Percentiles rank a stretch among this genome's conserved stretches.
Conservation (phyloP, 2,888 invertebrate genomes). For the Parochlus steinenii region DNA sequence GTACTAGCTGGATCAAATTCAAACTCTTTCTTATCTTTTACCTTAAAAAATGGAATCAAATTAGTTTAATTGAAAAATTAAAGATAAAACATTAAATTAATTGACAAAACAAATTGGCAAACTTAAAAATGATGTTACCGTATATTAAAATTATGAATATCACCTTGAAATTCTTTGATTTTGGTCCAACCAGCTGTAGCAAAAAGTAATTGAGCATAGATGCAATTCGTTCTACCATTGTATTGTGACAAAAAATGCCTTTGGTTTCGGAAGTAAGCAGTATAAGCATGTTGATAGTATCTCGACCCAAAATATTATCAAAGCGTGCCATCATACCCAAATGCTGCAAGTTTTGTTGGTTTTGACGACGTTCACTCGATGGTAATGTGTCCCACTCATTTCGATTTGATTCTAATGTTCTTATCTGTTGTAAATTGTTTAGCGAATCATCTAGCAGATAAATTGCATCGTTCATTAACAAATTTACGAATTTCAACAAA, state of each 20-base stretch:
- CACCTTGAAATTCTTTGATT: conserved; percentile 80
- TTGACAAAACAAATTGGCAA: conserved; percentile 2
- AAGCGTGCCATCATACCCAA: conserved; percentile 73
- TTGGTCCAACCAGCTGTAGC: conserved; percentile 75
- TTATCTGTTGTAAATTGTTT: conserved; percentile 73
- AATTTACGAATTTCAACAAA: conserved; percentile 87
- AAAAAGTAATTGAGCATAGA: conserved; percentile 93
- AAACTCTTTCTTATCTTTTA: conserved; percentile 73
- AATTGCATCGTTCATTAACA: conserved; percentile 94
- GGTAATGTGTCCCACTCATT: conserved; percentile 57
- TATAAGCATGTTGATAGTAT: conserved; percentile 72
- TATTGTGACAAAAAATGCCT: conserved; percentile 75
- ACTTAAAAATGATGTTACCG: background rate
- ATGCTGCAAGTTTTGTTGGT: conserved; percentile 52
- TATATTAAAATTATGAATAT: conserved; percentile 11
- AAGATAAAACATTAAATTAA: background rate
- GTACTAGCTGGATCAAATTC: conserved; percentile 83
- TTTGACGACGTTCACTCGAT: conserved; percentile 55
- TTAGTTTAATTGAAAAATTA: background rate
- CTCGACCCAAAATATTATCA: conserved; percentile 80
- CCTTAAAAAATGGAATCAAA: conserved; percentile 32
- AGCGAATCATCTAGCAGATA: conserved; percentile 86
- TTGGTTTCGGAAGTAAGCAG: conserved; percentile 58
- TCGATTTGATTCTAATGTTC: conserved; percentile 63
- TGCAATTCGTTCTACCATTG: conserved; percentile 83